phyloP scores from a whole-genome alignment of 2,113 vertebrate genomes.

The Danionella cerebrum region DNA sequence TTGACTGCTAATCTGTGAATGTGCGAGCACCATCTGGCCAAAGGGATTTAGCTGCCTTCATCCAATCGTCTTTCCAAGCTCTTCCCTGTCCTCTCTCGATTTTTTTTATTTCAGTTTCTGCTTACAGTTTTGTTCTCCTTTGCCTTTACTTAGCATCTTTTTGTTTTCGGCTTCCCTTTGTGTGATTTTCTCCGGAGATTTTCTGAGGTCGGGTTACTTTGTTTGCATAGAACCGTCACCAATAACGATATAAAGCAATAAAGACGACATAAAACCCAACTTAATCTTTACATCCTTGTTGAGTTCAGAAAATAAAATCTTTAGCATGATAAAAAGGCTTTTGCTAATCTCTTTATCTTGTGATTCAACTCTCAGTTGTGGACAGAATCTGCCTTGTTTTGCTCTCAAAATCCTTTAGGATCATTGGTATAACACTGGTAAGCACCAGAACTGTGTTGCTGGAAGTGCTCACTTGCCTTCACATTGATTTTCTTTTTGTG shows the following conservation, averaged over 20 bases:
- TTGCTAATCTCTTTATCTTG: too few relatives aligned
- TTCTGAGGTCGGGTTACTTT: constrained; percentile 14
- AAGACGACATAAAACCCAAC: neutral
- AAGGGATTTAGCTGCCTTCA: constrained; percentile 19
- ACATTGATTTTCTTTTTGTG: too few relatives aligned
- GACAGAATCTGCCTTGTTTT: too few relatives aligned
- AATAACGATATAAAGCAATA: too few relatives aligned
- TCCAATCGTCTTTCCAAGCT: constrained; percentile 20
- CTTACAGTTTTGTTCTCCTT: neutral
- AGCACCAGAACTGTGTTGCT: too few relatives aligned
- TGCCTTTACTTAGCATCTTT: neutral
- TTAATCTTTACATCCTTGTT: neutral
- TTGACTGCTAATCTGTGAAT: constrained; percentile 36
- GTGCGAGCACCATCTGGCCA: constrained; percentile 38
- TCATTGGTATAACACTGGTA: too few relatives aligned
- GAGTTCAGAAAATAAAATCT: too few relatives aligned
- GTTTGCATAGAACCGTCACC: too few relatives aligned
- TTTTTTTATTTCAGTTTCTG: neutral
- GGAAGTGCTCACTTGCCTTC: too few relatives aligned
- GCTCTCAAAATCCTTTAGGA: too few relatives aligned
- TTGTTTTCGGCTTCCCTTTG: neutral
- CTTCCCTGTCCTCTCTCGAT: neutral
- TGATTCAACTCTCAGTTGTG: too few relatives aligned
- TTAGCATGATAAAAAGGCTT: too few relatives aligned
- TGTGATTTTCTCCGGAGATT: neutral